Evolutionary conservation across 2,888 invertebrate species (phyloP).

Genomic region (Lapara coniferarum): DNA sequence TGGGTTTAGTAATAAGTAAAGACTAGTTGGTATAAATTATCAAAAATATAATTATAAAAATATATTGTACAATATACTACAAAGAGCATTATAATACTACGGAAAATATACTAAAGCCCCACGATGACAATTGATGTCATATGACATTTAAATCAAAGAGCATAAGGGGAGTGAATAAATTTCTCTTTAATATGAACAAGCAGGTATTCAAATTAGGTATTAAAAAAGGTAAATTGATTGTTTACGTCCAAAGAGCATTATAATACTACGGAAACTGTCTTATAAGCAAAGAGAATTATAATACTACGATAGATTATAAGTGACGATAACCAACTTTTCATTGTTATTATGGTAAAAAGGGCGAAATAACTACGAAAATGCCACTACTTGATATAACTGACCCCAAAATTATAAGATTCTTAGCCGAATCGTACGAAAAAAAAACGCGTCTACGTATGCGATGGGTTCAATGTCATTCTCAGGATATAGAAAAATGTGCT

Average conservation of each 20-base stretch:
- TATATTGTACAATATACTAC: neutral
- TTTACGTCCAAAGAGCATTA: too few species aligned
- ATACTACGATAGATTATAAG: too few species aligned
- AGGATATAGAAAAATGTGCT: conserved; percentile 30
- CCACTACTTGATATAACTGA: conserved; percentile 35
- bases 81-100: too few species aligned
- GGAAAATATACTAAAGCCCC: neutral
- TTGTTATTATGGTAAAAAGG: neutral
- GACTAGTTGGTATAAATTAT: neutral
- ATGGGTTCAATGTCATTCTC: conserved; percentile 33
- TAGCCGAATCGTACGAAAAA: conserved; percentile 39
- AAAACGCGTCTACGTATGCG: conserved; percentile 35
- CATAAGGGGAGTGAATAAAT: too few species aligned
- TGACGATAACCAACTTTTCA: too few species aligned
- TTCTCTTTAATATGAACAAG: too few species aligned
- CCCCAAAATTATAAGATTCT: conserved; percentile 30
- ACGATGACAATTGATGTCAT: neutral
- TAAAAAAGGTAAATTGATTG: too few species aligned
- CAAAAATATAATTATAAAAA: conserved; percentile 6
- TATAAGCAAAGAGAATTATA: too few species aligned
- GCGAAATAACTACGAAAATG: neutral
- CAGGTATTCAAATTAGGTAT: too few species aligned
- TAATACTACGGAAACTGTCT: too few species aligned
- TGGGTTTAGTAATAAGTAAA: conserved; percentile 22
- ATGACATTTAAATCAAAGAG: too few species aligned